A percentile compares a stretch with the other conserved stretches of the same genome.
Conservation (phyloP, 2,888 invertebrate species). For the Sphinx pinastri region DNA sequence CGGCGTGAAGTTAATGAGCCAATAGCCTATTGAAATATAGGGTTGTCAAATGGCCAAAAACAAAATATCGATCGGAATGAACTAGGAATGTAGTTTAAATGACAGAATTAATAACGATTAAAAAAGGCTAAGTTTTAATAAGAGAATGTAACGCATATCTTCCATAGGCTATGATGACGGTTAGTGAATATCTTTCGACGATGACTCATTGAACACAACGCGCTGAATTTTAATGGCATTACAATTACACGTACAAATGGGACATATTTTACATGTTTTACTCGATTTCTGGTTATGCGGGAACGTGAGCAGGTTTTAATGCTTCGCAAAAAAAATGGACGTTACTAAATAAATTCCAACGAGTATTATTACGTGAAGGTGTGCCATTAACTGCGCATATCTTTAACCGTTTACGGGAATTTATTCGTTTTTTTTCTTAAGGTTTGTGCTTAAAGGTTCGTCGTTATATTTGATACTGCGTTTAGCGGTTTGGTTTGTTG, state of each 20-base stretch:
- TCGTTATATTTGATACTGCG: neutral
- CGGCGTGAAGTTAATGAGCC: no score
- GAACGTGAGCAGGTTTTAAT: conserved; percentile 25
- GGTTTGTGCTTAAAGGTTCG: neutral
- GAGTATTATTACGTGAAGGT: conserved; percentile 9
- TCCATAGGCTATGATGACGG: neutral
- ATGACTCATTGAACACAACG: conserved; percentile 24
- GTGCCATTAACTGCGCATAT: conserved; percentile 7
- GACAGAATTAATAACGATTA: no score
- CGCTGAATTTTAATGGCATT: conserved; percentile 25
- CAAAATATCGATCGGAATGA: neutral
- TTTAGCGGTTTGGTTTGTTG: no score
- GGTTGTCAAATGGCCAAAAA: neutral
- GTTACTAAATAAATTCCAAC: conserved; percentile 4
- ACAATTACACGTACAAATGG: conserved; percentile 23
- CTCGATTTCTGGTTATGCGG: conserved; percentile 17
- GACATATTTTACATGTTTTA: conserved; percentile 31
- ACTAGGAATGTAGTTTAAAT: no score
- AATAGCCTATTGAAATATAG: neutral
- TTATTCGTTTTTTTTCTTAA: no score
- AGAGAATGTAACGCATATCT: no score
- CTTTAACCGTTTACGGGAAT: neutral
- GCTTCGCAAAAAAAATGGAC: neutral
- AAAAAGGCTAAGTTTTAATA: no score
- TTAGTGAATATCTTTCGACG: conserved; percentile 6